These are phyloP conservation scores for Spilarctia lutea DNA, from an alignment of 2,888 invertebrate genomes.

Conservation along the genomic window DNA sequence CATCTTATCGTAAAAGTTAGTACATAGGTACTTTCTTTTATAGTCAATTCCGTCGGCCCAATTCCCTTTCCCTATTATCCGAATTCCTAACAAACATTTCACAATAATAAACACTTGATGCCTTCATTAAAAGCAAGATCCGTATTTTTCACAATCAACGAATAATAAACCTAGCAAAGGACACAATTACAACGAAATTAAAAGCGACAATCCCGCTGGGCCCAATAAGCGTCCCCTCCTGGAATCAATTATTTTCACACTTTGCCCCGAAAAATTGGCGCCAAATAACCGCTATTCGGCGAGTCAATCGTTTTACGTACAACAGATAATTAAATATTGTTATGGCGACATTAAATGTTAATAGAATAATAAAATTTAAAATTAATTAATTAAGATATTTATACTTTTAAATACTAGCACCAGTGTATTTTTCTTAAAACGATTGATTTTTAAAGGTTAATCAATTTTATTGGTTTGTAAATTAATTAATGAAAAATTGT, in stretches of 20 bases:
- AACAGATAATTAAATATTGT: conserved; percentile 64
- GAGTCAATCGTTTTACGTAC: conserved; percentile 56
- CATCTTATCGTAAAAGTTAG: background rate
- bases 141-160: conserved; percentile 9
- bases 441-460: too few species aligned
- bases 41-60: background rate
- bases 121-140: background rate
- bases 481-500: too few species aligned
- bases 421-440: too few species aligned
- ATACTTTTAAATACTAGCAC: background rate
- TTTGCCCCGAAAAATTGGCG: conserved; percentile 74
- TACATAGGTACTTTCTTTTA: background rate
- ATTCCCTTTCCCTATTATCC: background rate
- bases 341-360: conserved; percentile 18
- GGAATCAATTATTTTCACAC: conserved; percentile 82
- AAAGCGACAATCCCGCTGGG: conserved; percentile 36
- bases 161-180: conserved; percentile 34
- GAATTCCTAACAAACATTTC: background rate
- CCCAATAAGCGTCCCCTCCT: conserved; percentile 55
- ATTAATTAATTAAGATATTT: background rate
- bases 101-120: background rate
- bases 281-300: conserved; percentile 52
- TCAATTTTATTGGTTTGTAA: too few species aligned
- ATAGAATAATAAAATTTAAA: background rate
- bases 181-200: conserved; percentile 49